These are phyloP conservation scores for Candidula unifasciata DNA, from an alignment of 2,888 invertebrate species.

Conservation along the genomic window DNA sequence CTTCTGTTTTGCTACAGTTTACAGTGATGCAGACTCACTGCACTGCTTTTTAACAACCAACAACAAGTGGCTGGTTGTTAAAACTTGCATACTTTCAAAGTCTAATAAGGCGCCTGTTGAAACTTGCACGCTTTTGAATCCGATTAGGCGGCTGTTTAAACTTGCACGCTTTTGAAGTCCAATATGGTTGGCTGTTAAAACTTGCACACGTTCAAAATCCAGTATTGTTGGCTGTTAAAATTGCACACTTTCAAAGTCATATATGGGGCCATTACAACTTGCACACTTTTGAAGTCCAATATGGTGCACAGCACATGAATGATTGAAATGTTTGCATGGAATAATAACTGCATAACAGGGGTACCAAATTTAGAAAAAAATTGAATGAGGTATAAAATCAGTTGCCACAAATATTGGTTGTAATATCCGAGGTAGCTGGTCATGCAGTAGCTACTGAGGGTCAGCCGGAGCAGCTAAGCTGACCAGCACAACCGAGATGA, in stretches of 20 bases:
- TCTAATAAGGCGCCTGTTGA: background rate
- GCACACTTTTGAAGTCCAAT: background rate
- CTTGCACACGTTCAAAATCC: background rate
- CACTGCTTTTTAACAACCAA: too few relatives aligned
- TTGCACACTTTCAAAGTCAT: background rate
- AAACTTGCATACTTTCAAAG: background rate
- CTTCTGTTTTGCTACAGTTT: too few relatives aligned
- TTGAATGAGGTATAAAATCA: background rate
- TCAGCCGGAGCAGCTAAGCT: background rate
- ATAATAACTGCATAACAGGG: slow-evolving; percentile 22
- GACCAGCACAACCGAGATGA: too few relatives aligned
- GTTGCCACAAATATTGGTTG: background rate
- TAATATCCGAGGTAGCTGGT: background rate
- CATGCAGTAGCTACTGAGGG: background rate
- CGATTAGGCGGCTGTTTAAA: too few relatives aligned
- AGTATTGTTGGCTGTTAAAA: background rate
- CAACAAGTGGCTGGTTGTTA: too few relatives aligned
- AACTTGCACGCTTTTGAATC: background rate
- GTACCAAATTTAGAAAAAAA: background rate
- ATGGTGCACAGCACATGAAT: background rate
- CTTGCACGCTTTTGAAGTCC: background rate
- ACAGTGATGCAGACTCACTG: too few relatives aligned
- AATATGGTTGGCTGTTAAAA: background rate
- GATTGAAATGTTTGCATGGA: slow-evolving; percentile 9
- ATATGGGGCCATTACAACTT: background rate